Conservation (phyloP, 2,888 invertebrate species). For the Ophion slaviceki region DNA sequence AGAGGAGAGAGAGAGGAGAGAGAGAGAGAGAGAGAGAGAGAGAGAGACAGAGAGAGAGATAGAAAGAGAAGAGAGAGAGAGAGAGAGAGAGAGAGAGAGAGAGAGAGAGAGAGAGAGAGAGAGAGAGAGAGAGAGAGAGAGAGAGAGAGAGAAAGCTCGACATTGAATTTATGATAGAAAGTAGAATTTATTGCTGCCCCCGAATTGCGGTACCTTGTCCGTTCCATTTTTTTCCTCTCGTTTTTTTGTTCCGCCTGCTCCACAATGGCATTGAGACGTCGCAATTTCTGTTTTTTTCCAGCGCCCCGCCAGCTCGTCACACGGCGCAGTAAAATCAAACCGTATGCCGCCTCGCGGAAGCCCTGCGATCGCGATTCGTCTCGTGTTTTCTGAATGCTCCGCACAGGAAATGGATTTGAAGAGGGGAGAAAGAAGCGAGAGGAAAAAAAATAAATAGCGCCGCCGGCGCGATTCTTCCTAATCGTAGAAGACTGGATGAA, state of each 20-base stretch:
- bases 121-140: constrained; percentile 6
- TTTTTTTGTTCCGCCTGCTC: not conserved
- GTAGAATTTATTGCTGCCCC: constrained; percentile 51
- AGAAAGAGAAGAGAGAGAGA: not conserved
- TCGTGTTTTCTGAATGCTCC: constrained; percentile 27
- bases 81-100: constrained; percentile 20
- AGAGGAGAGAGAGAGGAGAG: too few relatives aligned
- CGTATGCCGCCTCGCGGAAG: not conserved
- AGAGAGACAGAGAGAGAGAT: not conserved
- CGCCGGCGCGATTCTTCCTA: constrained; percentile 68
- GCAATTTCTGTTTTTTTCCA: constrained; percentile 45
- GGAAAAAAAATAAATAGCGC: constrained; percentile 14
- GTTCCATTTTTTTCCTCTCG: constrained; percentile 10
- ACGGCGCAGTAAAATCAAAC: constrained; percentile 20
- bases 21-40: constrained; percentile 8
- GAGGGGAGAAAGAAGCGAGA: constrained; percentile 37
- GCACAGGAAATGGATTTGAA: constrained; percentile 31
- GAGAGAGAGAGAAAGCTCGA: not conserved
- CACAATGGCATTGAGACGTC: constrained; percentile 29
- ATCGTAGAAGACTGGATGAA: constrained; percentile 77
- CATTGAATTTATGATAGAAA: constrained; percentile 55
- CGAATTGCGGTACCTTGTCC: constrained; percentile 34
- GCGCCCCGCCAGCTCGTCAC: constrained; percentile 26
- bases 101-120: constrained; percentile 6
- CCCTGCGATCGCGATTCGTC: constrained; percentile 35